Conservation (phyloP, 2,888 invertebrate genomes). For the Netelia melanura region DNA sequence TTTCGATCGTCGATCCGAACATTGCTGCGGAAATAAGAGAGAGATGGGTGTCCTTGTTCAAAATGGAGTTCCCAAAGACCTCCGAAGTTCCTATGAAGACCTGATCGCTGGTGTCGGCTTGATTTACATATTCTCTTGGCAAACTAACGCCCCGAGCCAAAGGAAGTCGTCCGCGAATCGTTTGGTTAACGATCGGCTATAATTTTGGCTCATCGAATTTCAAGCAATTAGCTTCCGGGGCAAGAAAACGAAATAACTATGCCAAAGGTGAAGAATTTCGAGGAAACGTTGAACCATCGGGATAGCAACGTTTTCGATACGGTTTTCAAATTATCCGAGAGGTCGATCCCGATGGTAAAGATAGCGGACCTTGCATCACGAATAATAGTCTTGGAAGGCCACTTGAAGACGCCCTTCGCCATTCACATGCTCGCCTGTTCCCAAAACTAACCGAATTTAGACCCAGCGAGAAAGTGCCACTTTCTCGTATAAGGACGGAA, state of each 20-base stretch:
- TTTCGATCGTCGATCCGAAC: conserved; percentile 73
- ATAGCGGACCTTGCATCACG: neutral
- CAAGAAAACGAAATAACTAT: neutral
- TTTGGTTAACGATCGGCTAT: neutral
- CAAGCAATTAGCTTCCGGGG: neutral
- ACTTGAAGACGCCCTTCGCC: conserved; percentile 31
- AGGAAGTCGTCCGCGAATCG: neutral
- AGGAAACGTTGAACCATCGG: neutral
- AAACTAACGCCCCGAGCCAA: conserved; percentile 34
- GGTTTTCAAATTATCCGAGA: neutral
- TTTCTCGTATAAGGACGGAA: conserved; percentile 18
- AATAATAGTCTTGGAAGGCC: conserved; percentile 31
- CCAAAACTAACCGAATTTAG: conserved; percentile 78
- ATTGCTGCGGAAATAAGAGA: neutral
- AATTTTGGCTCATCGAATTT: neutral
- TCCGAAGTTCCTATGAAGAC: conserved; percentile 73
- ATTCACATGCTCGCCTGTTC: conserved; percentile 78
- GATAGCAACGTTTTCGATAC: neutral
- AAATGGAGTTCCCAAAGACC: conserved; percentile 64
- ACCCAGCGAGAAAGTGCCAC: conserved; percentile 74
- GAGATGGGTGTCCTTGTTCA: neutral
- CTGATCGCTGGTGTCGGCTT: conserved; percentile 75
- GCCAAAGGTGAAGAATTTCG: neutral
- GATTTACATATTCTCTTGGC: conserved; percentile 76
- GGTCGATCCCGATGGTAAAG: neutral